Conservation (phyloP, 2,888 invertebrate species). For the Erynnis tages region DNA sequence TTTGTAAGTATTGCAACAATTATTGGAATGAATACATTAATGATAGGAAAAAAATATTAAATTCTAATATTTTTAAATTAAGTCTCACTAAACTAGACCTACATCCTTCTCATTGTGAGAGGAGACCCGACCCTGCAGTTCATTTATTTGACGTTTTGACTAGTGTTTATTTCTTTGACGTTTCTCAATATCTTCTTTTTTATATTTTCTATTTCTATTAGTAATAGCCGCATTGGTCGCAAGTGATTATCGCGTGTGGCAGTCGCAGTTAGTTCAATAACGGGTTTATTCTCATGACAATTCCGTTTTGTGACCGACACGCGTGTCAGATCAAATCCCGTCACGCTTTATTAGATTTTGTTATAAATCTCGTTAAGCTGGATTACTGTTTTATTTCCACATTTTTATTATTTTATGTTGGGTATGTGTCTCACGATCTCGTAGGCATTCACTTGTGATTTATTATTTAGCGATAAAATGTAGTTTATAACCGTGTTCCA, state of each 20-base stretch:
- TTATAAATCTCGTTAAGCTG: slow-evolving; percentile 22
- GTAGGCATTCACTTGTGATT: slow-evolving; percentile 1
- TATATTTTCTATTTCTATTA: neutral
- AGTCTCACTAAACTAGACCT: too few relatives aligned
- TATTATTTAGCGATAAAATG: too few relatives aligned
- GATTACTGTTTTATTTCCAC: slow-evolving; percentile 13
- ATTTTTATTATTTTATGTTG: slow-evolving; percentile 1
- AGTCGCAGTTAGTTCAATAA: neutral
- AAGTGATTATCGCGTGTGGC: neutral
- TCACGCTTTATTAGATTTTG: slow-evolving; percentile 22
- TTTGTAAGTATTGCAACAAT: too few relatives aligned
- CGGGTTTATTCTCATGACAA: slow-evolving; percentile 37
- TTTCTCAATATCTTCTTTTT: too few relatives aligned
- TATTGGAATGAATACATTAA: too few relatives aligned
- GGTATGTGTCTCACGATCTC: neutral
- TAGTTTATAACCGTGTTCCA: too few relatives aligned
- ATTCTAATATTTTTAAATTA: too few relatives aligned
- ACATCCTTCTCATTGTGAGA: too few relatives aligned
- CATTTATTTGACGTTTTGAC: too few relatives aligned
- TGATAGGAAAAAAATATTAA: too few relatives aligned
- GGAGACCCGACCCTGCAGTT: too few relatives aligned
- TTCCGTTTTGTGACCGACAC: slow-evolving; percentile 35
- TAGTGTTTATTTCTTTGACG: too few relatives aligned
- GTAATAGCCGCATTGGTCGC: neutral
- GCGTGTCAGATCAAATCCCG: slow-evolving; percentile 21